Evolutionary conservation across 2,113 vertebrate genomes (phyloP).

Genomic region (Chrysemys picta): DNA sequence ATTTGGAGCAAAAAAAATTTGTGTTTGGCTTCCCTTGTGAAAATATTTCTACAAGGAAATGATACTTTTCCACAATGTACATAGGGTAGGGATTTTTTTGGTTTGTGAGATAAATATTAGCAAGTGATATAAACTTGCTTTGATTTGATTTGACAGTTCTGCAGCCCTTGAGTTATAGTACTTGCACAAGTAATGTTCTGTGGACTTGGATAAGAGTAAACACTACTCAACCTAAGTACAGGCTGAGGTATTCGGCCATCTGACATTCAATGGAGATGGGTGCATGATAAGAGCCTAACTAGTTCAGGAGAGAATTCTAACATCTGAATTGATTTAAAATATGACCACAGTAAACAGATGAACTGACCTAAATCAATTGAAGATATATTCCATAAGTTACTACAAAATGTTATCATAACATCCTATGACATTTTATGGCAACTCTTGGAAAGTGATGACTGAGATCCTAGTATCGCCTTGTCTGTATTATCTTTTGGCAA

Average conservation of each 20-base stretch:
- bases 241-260: not conserved
- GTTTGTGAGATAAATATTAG: fast-evolving
- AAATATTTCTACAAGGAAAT: not conserved
- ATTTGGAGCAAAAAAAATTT: fast-evolving
- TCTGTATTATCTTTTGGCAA: not conserved
- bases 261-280: fast-evolving
- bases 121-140: not conserved
- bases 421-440: not conserved
- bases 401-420: fast-evolving
- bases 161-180: fast-evolving
- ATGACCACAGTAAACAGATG: not conserved
- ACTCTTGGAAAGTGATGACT: fast-evolving
- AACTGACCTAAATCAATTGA: fast-evolving
- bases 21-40: not conserved
- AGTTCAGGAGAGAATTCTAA: fast-evolving
- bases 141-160: not conserved
- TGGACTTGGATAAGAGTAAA: fast-evolving
- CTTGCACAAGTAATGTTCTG: not conserved
- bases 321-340: not conserved
- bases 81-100: fast-evolving
- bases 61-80: not conserved
- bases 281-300: not conserved
- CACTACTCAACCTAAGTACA: not conserved
- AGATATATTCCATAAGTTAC: not conserved
- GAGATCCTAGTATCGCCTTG: fast-evolving